Evolutionary conservation across 2,888 invertebrate genomes (phyloP).

Genomic region (Drosophila monieri): DNA sequence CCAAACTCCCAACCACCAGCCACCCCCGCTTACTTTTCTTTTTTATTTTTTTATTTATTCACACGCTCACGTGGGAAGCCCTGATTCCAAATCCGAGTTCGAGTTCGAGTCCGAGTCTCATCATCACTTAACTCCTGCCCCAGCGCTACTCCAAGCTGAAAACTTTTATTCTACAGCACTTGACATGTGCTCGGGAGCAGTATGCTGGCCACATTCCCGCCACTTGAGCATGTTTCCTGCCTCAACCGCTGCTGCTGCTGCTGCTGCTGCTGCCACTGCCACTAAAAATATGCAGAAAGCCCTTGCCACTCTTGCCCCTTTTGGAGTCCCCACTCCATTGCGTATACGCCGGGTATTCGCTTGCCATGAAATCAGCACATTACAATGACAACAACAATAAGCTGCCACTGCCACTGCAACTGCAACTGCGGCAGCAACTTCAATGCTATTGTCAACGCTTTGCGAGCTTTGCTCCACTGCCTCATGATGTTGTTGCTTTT

Average conservation of each 20-base stretch:
- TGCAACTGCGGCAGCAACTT: constrained; percentile 47
- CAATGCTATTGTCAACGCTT: constrained; percentile 77
- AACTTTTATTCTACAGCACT: constrained; percentile 28
- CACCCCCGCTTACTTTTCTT: constrained; percentile 35
- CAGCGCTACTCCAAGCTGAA: neutral
- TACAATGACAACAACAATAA: constrained; percentile 51
- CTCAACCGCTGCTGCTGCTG: constrained; percentile 15
- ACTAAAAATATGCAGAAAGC: constrained; percentile 44
- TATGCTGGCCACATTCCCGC: constrained; percentile 62
- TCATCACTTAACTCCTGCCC: constrained; percentile 63
- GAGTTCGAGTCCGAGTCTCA: constrained; percentile 6
- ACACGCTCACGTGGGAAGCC: constrained; percentile 77
- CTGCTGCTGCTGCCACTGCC: neutral
- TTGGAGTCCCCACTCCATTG: constrained; percentile 40
- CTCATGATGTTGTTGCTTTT: constrained; percentile 48
- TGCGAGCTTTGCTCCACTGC: constrained; percentile 56
- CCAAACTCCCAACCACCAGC: neutral
- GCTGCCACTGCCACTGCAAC: constrained; percentile 26
- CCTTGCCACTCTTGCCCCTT: constrained; percentile 12
- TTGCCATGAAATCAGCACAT: constrained; percentile 62
- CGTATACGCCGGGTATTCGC: constrained; percentile 69
- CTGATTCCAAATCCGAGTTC: constrained; percentile 15
- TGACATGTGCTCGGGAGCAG: constrained; percentile 51
- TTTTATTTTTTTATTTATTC: constrained; percentile 46
- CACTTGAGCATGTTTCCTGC: constrained; percentile 78